Conservation (phyloP, 2,888 invertebrate species). For the Drepanosiphum platanoidis region DNA sequence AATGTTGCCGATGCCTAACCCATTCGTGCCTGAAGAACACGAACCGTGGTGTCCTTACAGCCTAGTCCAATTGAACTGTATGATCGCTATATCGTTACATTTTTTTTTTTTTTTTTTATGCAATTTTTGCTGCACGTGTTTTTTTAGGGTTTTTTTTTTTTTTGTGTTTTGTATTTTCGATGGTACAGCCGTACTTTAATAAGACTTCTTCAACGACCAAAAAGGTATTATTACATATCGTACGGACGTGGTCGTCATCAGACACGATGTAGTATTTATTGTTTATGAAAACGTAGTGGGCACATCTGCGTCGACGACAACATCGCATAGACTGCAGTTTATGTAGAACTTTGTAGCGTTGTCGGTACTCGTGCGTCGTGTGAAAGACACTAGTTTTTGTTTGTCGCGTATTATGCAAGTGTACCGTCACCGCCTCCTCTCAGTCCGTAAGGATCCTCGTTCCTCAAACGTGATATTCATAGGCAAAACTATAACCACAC, state of each 20-base stretch:
- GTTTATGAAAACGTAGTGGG: background rate
- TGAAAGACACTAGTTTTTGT: background rate
- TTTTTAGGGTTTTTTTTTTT: constrained; percentile 65
- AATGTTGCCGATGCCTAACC: constrained; percentile 81
- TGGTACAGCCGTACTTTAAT: background rate
- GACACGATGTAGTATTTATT: background rate
- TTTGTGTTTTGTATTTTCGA: constrained; percentile 27
- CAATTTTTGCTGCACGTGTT: constrained; percentile 63
- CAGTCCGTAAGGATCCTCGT: background rate
- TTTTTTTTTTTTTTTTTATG: constrained; percentile 50
- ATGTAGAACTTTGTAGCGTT: background rate
- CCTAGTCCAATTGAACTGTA: constrained; percentile 67
- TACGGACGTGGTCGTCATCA: constrained; percentile 13
- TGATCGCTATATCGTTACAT: constrained; percentile 50
- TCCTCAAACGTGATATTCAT: constrained; percentile 14
- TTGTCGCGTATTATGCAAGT: background rate
- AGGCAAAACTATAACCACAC: constrained; percentile 1
- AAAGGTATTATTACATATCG: constrained; percentile 37
- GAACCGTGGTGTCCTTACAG: constrained; percentile 87
- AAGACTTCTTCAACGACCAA: constrained; percentile 25
- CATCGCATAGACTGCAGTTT: background rate
- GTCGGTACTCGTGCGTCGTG: too few species aligned
- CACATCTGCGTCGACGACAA: background rate
- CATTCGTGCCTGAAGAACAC: constrained; percentile 88
- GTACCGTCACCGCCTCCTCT: constrained; percentile 38